Conservation (phyloP, 2,797 vertebrate species). For the Tenualosa ilisha region DNA sequence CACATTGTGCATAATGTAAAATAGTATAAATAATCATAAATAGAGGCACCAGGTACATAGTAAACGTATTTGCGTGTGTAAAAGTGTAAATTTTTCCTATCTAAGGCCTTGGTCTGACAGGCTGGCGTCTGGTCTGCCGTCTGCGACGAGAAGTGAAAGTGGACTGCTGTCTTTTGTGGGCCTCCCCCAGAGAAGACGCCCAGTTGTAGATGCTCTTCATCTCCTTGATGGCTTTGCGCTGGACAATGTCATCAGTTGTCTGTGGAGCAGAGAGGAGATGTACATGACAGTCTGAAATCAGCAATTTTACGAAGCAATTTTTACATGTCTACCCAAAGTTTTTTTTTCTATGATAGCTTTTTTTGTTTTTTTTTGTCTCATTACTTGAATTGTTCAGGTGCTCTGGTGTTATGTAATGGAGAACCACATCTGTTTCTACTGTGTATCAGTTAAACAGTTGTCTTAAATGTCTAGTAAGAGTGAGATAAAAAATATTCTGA, state of each 20-base stretch:
- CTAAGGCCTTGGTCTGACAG: conserved; percentile 29
- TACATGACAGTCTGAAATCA: neutral
- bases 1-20: neutral
- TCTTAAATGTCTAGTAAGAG: neutral
- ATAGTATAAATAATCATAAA: conserved; percentile 18
- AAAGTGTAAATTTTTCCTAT: neutral
- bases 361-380: too few relatives aligned
- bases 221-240: conserved; percentile 51
- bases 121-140: conserved; percentile 37
- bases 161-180: neutral
- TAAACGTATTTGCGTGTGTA: neutral
- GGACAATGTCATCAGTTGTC: conserved; percentile 45
- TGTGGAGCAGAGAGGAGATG: conserved; percentile 23
- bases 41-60: conserved; percentile 12
- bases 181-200: conserved; percentile 23
- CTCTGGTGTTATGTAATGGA: too few relatives aligned
- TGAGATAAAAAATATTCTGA: neutral
- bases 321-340: too few relatives aligned
- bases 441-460: too few relatives aligned
- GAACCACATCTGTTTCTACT: neutral
- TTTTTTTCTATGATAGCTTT: too few relatives aligned
- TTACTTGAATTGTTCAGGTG: too few relatives aligned
- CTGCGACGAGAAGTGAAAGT: conserved; percentile 39
- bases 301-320: neutral
- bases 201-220: conserved; percentile 43